phyloP scores from a whole-genome alignment of 2,113 vertebrate species.

The Rhinolophus ferrumequinum region DNA sequence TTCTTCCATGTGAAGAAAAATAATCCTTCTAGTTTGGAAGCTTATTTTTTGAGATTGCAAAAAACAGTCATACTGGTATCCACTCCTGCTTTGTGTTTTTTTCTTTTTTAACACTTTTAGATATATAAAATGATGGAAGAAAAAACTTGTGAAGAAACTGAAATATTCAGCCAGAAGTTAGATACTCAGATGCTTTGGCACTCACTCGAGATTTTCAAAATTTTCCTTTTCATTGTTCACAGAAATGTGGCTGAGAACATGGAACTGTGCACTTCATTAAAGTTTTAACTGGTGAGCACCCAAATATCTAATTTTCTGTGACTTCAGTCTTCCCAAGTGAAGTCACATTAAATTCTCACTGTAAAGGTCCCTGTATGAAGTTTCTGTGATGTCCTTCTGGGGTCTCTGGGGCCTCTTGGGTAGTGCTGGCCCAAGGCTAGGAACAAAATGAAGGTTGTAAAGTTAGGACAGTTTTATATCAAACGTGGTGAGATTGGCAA shows the following conservation, averaged over 20 bases:
- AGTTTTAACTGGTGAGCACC: background rate
- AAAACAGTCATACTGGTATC: background rate
- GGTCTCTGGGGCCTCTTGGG: background rate
- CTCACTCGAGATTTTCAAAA: background rate
- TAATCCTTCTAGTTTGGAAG: background rate
- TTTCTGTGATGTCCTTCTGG: background rate
- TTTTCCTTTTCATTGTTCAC: constrained; percentile 11
- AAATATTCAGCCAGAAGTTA: background rate
- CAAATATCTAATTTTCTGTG: background rate
- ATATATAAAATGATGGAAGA: background rate
- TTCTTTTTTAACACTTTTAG: background rate
- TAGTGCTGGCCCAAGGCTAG: background rate
- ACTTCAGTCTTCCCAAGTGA: background rate
- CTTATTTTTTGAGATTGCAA: background rate
- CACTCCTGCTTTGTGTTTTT: background rate
- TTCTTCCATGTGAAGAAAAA: background rate
- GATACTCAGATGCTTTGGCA: background rate
- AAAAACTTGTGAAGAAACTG: constrained; percentile 2
- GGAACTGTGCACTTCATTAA: background rate
- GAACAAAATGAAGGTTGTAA: background rate
- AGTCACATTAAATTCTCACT: background rate
- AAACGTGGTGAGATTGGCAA: background rate
- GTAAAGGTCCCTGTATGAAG: background rate
- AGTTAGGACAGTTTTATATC: background rate
- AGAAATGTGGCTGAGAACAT: background rate